Percentiles rank a stretch among this genome's conserved stretches.
Evolutionary conservation across 2,797 vertebrate species (phyloP).

Genomic region (Pseudocheirus occidentalis): DNA sequence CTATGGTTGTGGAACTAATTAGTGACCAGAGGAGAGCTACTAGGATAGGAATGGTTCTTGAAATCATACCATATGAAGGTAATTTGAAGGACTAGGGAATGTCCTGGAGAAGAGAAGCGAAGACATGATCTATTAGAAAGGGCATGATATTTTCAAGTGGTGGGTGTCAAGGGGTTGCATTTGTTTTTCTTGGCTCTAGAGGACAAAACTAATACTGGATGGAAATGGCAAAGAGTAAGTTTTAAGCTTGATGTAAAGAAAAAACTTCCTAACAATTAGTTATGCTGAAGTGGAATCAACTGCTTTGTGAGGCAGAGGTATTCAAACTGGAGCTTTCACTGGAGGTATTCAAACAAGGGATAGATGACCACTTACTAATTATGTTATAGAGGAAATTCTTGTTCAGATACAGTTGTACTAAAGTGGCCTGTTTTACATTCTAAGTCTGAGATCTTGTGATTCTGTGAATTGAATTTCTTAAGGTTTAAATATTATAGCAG

Average conservation of each 20-base stretch:
- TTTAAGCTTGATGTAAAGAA: neutral
- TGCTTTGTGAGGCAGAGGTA: neutral
- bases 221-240: neutral
- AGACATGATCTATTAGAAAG: neutral
- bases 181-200: neutral
- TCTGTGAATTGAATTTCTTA: neutral
- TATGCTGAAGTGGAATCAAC: neutral
- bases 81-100: neutral
- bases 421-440: neutral
- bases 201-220: neutral
- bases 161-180: neutral
- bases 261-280: neutral
- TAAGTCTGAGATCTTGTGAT: neutral
- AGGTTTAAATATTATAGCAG: neutral
- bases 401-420: neutral
- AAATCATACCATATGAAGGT: neutral
- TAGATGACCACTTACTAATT: neutral
- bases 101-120: neutral
- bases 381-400: neutral
- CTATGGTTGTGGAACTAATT: neutral
- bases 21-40: neutral
- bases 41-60: neutral
- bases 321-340: neutral
- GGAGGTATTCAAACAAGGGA: neutral
- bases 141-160: neutral